Conservation (phyloP, 1,140 invertebrate species). For the Glossosoma conforme region DNA sequence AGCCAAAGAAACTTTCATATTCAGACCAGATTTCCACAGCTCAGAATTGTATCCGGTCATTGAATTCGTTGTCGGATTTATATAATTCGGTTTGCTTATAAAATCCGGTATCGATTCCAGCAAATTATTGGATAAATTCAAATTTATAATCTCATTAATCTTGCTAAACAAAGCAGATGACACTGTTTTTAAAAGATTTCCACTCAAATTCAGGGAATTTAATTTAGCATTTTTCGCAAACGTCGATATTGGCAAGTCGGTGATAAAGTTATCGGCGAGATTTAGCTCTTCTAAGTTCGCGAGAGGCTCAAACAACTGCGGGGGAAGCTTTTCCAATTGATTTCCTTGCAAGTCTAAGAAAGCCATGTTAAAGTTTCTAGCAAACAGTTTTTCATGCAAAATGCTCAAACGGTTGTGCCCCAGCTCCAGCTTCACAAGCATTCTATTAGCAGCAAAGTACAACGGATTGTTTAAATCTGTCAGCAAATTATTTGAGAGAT, state of each 20-base stretch:
- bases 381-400: neutral
- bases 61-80: no score
- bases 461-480: no score
- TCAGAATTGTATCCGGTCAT: no score
- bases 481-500: no score
- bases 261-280: conserved; percentile 2
- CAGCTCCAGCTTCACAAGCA: no score
- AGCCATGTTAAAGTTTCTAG: neutral
- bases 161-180: neutral
- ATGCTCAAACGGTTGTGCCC: no score
- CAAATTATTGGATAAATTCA: conserved; percentile 4
- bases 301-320: conserved; percentile 3
- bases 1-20: no score
- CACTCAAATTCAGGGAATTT: neutral
- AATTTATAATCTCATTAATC: neutral
- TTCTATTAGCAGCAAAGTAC: no score
- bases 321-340: neutral
- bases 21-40: no score
- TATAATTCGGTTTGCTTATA: no score
- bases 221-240: conserved; percentile 3
- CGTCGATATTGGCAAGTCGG: neutral
- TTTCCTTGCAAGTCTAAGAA: neutral
- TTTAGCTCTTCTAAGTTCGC: conserved; percentile 1
- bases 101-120: no score
- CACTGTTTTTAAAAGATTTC: neutral